Conservation (phyloP, 1,140 invertebrate genomes). For the Saxidomus purpurata region DNA sequence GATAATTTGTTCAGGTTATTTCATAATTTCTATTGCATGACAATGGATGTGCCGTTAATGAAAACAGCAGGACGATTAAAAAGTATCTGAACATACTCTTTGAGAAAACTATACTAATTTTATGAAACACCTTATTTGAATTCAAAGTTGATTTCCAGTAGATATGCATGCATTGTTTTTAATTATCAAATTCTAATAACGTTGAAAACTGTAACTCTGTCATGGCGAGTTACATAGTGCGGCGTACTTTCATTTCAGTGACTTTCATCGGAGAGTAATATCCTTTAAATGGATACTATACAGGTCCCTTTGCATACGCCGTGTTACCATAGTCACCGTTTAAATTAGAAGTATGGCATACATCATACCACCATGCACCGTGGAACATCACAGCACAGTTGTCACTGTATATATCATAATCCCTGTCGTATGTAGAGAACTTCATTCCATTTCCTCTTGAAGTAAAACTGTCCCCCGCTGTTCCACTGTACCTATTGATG, state of each 20-base stretch:
- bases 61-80: no score
- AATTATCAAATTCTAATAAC: no score
- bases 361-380: slow-evolving; percentile 87
- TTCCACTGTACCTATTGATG: not conserved
- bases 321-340: slow-evolving; percentile 86
- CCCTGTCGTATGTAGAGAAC: slow-evolving; percentile 36
- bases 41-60: no score
- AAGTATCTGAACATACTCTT: no score
- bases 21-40: no score
- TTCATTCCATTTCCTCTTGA: not conserved
- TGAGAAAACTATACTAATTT: no score
- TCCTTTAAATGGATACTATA: not conserved
- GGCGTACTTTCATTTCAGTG: not conserved
- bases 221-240: not conserved
- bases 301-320: not conserved
- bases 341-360: slow-evolving; percentile 96
- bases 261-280: not conserved
- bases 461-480: not conserved
- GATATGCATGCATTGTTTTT: no score
- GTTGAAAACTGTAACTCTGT: no score
- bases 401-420: slow-evolving; percentile 22
- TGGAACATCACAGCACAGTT: slow-evolving; percentile 88
- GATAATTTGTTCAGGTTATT: no score
- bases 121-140: no score
- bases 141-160: no score